These are phyloP conservation scores for Melanotaenia boesemani DNA, from an alignment of 2,797 vertebrate species.

Conservation along the genomic window DNA sequence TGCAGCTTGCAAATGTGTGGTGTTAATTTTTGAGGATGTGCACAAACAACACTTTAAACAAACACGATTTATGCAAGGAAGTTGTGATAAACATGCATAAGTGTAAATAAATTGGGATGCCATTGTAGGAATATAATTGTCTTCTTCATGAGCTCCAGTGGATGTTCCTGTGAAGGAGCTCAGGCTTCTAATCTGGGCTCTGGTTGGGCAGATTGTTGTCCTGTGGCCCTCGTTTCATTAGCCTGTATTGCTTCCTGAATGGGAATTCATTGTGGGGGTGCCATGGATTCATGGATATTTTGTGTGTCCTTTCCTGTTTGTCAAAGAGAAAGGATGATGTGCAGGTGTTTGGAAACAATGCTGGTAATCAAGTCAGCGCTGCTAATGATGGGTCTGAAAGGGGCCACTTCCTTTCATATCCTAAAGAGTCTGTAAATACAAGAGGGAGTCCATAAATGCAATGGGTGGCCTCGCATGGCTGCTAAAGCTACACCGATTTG, in stretches of 20 bases:
- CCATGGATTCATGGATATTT: not conserved
- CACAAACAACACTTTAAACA: no score
- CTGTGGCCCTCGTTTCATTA: not conserved
- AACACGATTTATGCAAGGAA: no score
- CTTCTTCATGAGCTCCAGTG: no score
- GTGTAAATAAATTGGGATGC: no score
- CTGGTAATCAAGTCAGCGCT: not conserved
- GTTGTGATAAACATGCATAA: no score
- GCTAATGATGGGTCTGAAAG: not conserved
- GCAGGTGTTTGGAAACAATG: not conserved
- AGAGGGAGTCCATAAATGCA: not conserved
- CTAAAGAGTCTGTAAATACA: not conserved
- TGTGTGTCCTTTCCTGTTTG: not conserved
- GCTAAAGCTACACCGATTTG: not conserved
- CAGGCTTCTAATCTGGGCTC: not conserved
- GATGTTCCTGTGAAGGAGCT: not conserved
- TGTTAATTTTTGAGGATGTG: no score
- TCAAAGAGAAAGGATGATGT: not conserved
- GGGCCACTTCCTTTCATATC: not conserved
- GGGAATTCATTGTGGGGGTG: not conserved
- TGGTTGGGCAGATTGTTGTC: not conserved
- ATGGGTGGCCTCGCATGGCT: not conserved
- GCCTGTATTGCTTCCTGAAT: not conserved
- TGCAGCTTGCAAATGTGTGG: no score
- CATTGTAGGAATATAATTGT: no score